Base-by-base conservation (phyloP, 2,797 vertebrate species). In the Astyanax mexicanus region DNA sequence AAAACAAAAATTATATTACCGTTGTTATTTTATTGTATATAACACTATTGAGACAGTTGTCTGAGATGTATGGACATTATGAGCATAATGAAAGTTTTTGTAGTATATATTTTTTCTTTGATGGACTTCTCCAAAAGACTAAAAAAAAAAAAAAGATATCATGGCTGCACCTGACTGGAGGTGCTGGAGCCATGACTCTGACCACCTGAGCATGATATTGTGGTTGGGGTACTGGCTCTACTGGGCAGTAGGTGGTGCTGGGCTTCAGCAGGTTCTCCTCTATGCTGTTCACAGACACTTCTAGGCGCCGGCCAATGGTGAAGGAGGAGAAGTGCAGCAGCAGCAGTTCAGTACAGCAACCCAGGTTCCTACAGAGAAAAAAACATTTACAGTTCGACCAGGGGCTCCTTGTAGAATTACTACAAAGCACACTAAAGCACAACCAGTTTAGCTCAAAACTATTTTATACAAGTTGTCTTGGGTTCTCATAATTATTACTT, bases 291-390 rank as follows among this genome's bases (percentile, higher is more conserved):
- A 98, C 94, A 0, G 76, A 91, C 70, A 94, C 94, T 83, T 96
- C 93, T 55, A 99, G 83, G 82, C 88, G 90, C 73, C 94, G 92
- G 78, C 95, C 96, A 0, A 98, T 92, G 86, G 94, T 88, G 87
- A 97, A 97, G 42, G 91, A 87, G 40, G 93, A 88, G 86, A 99
- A 99, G 76, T 93, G 95, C 76, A 99, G 91, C 78, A 98, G 83
- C 3, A 98, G 91, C 15, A 99, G 92, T 77, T 99, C 98, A 38
- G 88, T 83, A 80, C 94, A 95, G 65, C 87, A 88, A 32, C 97
- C 97, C 37, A 93, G 85, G 72, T 88, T 94, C 89, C 98, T 98
- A 61, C 25, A 64, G 12, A 54, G 10, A 67, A 7, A 4, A 32
- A 8, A 45, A 42, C 19, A 23, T 13, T 19, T 6, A 19, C 7